Evolutionary conservation across 2,888 invertebrate species (phyloP).

Genomic region (Morpho deidamia): DNA sequence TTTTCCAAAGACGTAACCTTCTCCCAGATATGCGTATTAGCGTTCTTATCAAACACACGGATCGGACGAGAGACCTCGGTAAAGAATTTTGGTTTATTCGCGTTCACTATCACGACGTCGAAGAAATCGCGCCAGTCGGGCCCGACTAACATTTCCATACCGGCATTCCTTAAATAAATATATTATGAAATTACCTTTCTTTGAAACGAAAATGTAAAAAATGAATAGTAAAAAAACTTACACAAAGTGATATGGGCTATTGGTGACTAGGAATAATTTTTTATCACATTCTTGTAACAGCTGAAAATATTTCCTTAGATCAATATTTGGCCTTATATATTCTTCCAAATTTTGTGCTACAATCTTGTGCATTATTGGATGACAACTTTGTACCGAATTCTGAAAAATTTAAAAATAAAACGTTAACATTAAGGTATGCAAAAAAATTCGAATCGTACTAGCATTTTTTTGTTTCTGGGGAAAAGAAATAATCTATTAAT

Average conservation of each 20-base stretch:
- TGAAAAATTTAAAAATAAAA: slow-evolving; percentile 48
- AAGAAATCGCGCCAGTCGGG: slow-evolving; percentile 93
- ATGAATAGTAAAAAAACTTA: slow-evolving; percentile 79
- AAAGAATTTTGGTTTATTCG: slow-evolving; percentile 97
- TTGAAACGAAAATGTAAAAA: too few species aligned
- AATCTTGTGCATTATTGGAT: slow-evolving; percentile 92
- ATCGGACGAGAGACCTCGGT: slow-evolving; percentile 94
- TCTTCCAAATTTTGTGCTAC: slow-evolving; percentile 89
- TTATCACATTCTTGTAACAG: slow-evolving; percentile 86
- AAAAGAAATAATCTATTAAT: too few species aligned
- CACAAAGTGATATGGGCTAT: slow-evolving; percentile 98
- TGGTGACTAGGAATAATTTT: slow-evolving; percentile 96
- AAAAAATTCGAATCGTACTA: too few species aligned
- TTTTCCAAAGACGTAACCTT: slow-evolving; percentile 91
- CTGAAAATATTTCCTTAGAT: slow-evolving; percentile 86
- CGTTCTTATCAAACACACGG: slow-evolving; percentile 89
- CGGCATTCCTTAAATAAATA: slow-evolving; percentile 83
- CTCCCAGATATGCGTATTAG: slow-evolving; percentile 93
- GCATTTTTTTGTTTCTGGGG: too few species aligned
- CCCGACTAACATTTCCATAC: slow-evolving; percentile 94
- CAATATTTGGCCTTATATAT: slow-evolving; percentile 87
- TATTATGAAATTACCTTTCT: not conserved
- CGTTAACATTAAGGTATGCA: too few species aligned
- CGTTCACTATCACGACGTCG: slow-evolving; percentile 96
- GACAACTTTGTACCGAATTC: slow-evolving; percentile 93